A percentile compares a stretch with the other conserved stretches of the same genome.
These are phyloP conservation scores for Spongilla lacustris DNA, from an alignment of 37 sponge, comb jelly and placozoan genomes.

Conservation along the genomic window DNA sequence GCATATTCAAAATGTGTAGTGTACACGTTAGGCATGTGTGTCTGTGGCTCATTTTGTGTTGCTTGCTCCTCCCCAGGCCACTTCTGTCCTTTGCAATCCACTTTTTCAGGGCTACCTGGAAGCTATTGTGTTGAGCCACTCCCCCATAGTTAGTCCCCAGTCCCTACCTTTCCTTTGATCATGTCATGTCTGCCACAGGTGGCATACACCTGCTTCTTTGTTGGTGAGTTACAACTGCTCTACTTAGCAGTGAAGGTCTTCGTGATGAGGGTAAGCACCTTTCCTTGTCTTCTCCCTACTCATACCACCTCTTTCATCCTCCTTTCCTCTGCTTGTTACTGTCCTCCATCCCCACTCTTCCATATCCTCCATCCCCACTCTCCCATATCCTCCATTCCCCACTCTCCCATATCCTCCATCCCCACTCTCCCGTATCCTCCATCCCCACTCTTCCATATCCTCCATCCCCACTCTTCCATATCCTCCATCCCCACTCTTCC, in stretches of 20 bases:
- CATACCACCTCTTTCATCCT: not conserved
- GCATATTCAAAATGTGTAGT: not conserved
- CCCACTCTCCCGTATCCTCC: too few relatives aligned
- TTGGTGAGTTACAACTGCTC: slow-evolving; percentile 13
- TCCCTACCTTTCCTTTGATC: not conserved
- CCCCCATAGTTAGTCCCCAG: not conserved
- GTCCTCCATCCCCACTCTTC: not conserved
- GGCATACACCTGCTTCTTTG: not conserved
- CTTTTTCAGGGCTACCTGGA: slow-evolving; percentile 8
- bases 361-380: not conserved
- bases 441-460: not conserved
- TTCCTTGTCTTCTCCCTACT: not conserved
- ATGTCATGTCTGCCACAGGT: not conserved
- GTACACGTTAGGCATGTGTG: not conserved
- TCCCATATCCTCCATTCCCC: not conserved
- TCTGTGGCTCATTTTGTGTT: too few relatives aligned
- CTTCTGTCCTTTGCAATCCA: not conserved
- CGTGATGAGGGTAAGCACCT: slow-evolving; percentile 27
- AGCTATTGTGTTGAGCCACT: not conserved
- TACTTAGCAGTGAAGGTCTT: slow-evolving; percentile 39
- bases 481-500: not conserved
- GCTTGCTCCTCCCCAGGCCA: slow-evolving; percentile 4
- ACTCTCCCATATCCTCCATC: too few relatives aligned
- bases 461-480: not conserved
- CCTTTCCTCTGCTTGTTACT: not conserved